Evolutionary conservation across 2,113 vertebrate species (phyloP), one percentile per base, ranked within the genome.

Genomic region (Falco punctatus): DNA sequence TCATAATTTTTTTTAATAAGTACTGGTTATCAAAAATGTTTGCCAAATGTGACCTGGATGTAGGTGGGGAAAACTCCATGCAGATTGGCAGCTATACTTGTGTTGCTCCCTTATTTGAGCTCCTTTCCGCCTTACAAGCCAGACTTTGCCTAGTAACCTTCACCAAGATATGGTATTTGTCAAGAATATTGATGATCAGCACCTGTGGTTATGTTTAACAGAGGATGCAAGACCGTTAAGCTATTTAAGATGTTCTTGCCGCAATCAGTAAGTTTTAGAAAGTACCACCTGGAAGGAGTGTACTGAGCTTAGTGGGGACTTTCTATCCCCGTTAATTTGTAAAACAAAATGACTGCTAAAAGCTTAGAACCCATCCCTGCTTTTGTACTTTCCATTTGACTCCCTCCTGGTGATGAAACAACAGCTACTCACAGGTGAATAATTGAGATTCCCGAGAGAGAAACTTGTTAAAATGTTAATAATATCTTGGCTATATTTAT

Each of bases 401-500:
- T 94, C 88, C 54, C 42, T 91, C 74, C 57, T 73, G 40, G 74
- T 97, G 90, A 96, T 96, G 95, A 97, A 96, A 97, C 92, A 94
- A 79, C 88, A 82, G 71, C 88, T 90, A 86, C 65, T 96, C 92
- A 83, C 67, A 96, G 86, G 81, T 95, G 91, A 96, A 71, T 97
- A 96, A 96, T 8, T 86, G 77, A 94, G 64, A 38, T 81, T 81
- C 88, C 69, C 16, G 1, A 90, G 95, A 97, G 94, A 95, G 67
- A 97, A 95, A 95, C 96, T 95, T 92, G 87, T 97, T 95, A 95
- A 95, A 90, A 61, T 92, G 70, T 95, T 96, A 97, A 97, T 93
- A 95, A 97, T n/a, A 26, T 80, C 87, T 80, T 1, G 0, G 24
- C n/a, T 86, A 38, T 95, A 90, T 95, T 94, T 97, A 33, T 90